Base-by-base conservation (phyloP, 2,113 vertebrate species). In the Vombatus ursinus region DNA sequence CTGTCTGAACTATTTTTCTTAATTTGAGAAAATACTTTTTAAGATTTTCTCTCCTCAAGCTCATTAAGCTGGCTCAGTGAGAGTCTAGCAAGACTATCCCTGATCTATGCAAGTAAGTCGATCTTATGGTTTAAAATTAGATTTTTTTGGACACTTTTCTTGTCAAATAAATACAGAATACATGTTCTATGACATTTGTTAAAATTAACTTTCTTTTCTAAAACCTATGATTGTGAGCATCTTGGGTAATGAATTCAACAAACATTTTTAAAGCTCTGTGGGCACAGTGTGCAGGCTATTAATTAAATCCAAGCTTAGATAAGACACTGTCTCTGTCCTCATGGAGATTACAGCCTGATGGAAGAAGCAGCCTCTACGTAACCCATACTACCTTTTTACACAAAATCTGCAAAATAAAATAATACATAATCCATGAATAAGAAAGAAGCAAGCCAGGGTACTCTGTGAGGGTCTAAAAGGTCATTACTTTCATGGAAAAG, bases 71-170 rank as follows among this genome's bases (percentile, higher is more conserved):
- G 97, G 96, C 96, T 97, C 61, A 6, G 89, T 93, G 84, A 90
- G 93, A 96, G 97, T 97, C 96, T 98, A 97, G 97, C 94, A 6
- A 97, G 96, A 91, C 93, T 90, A 89, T 92, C 97, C 96, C 96
- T 94, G 91, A 51, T 95, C 96, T 90, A 50, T 94, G 97, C 53
- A 95, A 93, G 96, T 25, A 94, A 98, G 98, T 92, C 96, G 91
- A 28, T 96, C 89, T 97, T 51, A 26, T 84, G 91, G 94, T 95
- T 96, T 97, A 97, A 90, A 97, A 95, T 97, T 96, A 96, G 96
- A 96, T 90, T 96, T 97, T 54, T 54, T 68, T 91, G 97, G 97
- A 96, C 91, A 97, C 84, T 90, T 92, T 90, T 90, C 50, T 49
- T 90, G 97, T 96, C 96, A 96, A 97, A 96, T 97, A 97, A 96